These are phyloP conservation scores for Pelobates fuscus DNA, from an alignment of 2,113 vertebrate genomes.

Conservation along the genomic window DNA sequence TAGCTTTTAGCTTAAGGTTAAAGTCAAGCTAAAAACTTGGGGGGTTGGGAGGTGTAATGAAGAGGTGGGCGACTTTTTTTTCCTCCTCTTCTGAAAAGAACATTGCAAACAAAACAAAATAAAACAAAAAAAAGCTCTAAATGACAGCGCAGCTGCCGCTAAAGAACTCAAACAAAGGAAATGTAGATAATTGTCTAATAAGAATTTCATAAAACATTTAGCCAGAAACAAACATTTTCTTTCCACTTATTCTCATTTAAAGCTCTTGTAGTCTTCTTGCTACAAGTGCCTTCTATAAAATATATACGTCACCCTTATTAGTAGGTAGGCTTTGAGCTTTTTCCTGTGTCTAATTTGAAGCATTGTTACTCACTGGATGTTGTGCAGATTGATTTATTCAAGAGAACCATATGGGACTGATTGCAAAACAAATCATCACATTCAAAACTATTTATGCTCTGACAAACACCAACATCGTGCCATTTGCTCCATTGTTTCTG, in stretches of 20 bases:
- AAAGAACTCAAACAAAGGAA: slow-evolving; percentile 49
- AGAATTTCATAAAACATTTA: slow-evolving; percentile 52
- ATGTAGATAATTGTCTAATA: slow-evolving; percentile 50
- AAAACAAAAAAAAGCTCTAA: slow-evolving; percentile 6
- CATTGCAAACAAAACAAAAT: background rate
- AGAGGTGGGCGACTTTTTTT: background rate
- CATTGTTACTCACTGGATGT: slow-evolving; percentile 50
- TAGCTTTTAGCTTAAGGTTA: no score
- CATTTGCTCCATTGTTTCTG: slow-evolving; percentile 49
- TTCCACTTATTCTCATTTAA: slow-evolving; percentile 48
- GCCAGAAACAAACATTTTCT: slow-evolving; percentile 48
- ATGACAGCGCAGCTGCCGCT: slow-evolving; percentile 43
- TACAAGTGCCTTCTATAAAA: slow-evolving; percentile 45
- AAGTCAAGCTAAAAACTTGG: no score
- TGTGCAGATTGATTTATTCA: slow-evolving; percentile 50
- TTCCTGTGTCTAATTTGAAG: slow-evolving; percentile 50
- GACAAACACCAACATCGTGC: slow-evolving; percentile 46
- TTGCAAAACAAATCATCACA: slow-evolving; percentile 52
- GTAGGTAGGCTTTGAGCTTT: slow-evolving; percentile 48
- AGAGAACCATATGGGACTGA: slow-evolving; percentile 50
- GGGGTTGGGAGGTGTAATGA: background rate
- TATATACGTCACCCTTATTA: slow-evolving; percentile 51
- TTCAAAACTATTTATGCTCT: slow-evolving; percentile 50
- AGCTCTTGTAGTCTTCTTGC: slow-evolving; percentile 44
- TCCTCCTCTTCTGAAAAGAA: background rate